Percentiles rank a stretch among this genome's conserved stretches.
Evolutionary conservation across 2,888 invertebrate species (phyloP).

Genomic region (Erannis defoliaria): DNA sequence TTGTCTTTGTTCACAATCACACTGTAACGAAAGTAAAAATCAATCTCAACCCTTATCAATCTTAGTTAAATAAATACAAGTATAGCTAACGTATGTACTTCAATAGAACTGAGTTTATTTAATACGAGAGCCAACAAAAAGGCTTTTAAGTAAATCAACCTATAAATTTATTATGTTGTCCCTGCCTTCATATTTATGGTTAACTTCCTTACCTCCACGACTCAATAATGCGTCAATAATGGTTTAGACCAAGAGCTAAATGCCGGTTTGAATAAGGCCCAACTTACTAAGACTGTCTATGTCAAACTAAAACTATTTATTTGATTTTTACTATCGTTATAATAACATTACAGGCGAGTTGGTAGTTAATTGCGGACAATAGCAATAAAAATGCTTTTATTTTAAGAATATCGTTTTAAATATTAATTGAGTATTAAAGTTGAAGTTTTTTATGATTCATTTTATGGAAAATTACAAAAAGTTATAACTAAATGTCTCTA

Average conservation of each 20-base stretch:
- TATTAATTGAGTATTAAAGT: too few species aligned
- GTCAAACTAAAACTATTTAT: neutral
- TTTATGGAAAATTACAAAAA: too few species aligned
- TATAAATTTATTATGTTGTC: conserved; percentile 50
- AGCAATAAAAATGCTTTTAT: too few species aligned
- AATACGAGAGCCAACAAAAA: conserved; percentile 48
- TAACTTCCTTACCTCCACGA: conserved; percentile 63
- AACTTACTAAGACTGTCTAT: too few species aligned
- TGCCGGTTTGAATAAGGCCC: neutral
- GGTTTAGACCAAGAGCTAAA: conserved; percentile 19
- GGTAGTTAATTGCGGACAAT: too few species aligned
- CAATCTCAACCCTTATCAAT: conserved; percentile 4
- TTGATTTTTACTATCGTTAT: too few species aligned
- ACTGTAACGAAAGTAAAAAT: neutral
- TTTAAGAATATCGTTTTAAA: too few species aligned
- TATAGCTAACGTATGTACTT: conserved; percentile 10
- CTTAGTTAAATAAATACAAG: conserved; percentile 3
- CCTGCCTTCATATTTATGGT: conserved; percentile 60
- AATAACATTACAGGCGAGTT: too few species aligned
- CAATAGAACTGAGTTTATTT: conserved; percentile 19
- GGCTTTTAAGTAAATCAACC: conserved; percentile 64
- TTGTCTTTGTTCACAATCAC: neutral
- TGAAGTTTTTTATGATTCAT: too few species aligned
- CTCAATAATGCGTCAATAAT: conserved; percentile 71
- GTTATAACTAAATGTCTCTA: too few species aligned